Evolutionary conservation across 2,797 vertebrate genomes (phyloP).

Genomic region (Astyanax mexicanus): DNA sequence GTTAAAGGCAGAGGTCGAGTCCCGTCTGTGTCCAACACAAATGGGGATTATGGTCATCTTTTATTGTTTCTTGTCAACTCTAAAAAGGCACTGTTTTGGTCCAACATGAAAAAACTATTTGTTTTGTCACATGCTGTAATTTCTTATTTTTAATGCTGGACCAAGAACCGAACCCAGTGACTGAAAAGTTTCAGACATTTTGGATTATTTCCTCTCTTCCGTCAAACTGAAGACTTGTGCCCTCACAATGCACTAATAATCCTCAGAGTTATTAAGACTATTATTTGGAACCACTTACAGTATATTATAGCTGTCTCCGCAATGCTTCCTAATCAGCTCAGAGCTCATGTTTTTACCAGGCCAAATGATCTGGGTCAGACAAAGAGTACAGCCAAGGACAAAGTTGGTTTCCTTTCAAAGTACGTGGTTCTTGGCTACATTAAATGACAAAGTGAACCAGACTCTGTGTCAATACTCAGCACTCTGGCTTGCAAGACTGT

Average conservation of each 20-base stretch:
- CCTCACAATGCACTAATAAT: not conserved
- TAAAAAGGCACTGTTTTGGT: too few relatives aligned
- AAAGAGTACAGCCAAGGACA: conserved; percentile 11
- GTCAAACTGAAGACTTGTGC: not conserved
- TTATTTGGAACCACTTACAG: not conserved
- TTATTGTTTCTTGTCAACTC: too few relatives aligned
- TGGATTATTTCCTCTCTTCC: too few relatives aligned
- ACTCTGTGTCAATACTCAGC: too few relatives aligned
- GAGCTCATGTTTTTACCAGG: not conserved
- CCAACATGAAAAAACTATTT: too few relatives aligned
- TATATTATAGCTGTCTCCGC: conserved; percentile 8
- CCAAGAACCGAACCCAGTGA: conserved; percentile 19
- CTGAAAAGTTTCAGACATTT: not conserved
- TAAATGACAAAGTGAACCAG: too few relatives aligned
- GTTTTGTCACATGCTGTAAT: too few relatives aligned
- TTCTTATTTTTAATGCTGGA: not conserved
- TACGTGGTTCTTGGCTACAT: conserved; percentile 25
- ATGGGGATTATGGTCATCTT: too few relatives aligned
- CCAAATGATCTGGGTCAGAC: conserved; percentile 12
- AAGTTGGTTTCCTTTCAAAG: conserved; percentile 15
- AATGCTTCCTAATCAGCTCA: not conserved
- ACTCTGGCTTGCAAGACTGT: too few relatives aligned
- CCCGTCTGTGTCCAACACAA: too few relatives aligned
- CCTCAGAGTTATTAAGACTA: not conserved
- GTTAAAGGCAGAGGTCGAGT: too few relatives aligned